Evolutionary conservation across 2,797 vertebrate genomes (phyloP).

Genomic region (Microchirus variegatus): DNA sequence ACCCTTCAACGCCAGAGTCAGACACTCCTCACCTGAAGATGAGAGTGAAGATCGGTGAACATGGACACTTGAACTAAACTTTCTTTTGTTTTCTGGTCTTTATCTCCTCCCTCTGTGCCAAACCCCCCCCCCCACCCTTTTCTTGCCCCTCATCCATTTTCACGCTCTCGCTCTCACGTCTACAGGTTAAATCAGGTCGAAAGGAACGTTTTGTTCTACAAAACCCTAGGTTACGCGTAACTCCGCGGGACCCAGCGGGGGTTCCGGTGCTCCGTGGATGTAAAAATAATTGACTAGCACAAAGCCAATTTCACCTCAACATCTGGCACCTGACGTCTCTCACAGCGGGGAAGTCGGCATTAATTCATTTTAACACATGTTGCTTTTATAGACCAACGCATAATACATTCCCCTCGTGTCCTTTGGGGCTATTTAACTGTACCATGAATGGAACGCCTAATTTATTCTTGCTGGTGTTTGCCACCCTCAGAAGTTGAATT

Average conservation of each 20-base stretch:
- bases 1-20: constrained; percentile 82
- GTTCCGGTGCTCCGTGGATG: constrained; percentile 8
- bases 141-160: not conserved
- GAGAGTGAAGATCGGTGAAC: not conserved
- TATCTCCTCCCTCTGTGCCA: no score
- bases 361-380: constrained; percentile 26
- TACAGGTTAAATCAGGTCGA: constrained; percentile 14
- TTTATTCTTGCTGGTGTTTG: constrained; percentile 8
- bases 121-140: not conserved
- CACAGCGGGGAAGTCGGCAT: constrained; percentile 58
- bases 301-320: constrained; percentile 48
- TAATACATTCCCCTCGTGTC: constrained; percentile 26
- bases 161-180: not conserved
- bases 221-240: constrained; percentile 26
- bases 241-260: constrained; percentile 46
- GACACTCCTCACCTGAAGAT: constrained; percentile 80
- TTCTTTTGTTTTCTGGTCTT: no score
- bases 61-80: no score
- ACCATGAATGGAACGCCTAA: constrained; percentile 32
- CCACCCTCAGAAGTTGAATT: constrained; percentile 6
- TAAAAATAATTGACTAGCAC: constrained; percentile 66
- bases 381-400: constrained; percentile 17
- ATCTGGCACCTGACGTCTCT: constrained; percentile 56
- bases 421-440: constrained; percentile 25
- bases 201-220: constrained; percentile 38